phyloP scores from a whole-genome alignment of 2,113 vertebrate genomes.

The Notarius quadriscutis region DNA sequence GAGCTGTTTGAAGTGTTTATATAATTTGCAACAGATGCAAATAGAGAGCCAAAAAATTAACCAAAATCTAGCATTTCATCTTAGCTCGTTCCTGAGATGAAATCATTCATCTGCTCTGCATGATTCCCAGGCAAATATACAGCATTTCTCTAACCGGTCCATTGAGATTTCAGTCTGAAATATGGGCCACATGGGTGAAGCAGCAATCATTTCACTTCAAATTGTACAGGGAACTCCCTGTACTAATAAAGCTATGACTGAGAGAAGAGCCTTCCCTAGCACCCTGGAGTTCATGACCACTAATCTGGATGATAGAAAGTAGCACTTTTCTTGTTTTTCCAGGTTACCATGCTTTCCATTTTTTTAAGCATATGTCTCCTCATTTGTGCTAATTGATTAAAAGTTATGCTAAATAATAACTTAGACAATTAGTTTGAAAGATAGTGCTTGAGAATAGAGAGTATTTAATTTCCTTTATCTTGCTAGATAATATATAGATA shows the following conservation, averaged over 20 bases:
- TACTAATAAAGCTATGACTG: constrained; percentile 21
- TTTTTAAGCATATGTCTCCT: background rate
- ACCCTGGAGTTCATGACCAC: background rate
- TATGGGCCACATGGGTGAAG: constrained; percentile 30
- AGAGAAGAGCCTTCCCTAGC: background rate
- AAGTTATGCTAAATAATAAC: background rate
- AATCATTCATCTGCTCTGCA: constrained; percentile 35
- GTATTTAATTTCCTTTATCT: background rate
- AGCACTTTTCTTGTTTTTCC: background rate
- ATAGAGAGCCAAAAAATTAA: background rate
- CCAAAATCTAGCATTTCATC: constrained; percentile 58
- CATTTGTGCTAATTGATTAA: background rate
- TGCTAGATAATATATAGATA: background rate
- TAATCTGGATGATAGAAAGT: background rate
- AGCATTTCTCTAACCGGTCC: constrained; percentile 44
- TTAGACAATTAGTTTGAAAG: background rate
- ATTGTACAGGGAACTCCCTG: constrained; percentile 43
- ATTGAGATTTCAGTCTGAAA: constrained; percentile 44
- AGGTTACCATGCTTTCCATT: background rate
- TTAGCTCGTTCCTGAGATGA: constrained; percentile 54
- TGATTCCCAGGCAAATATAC: constrained; percentile 54
- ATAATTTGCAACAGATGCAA: background rate
- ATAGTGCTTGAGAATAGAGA: background rate
- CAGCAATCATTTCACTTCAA: constrained; percentile 61
- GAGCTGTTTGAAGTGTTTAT: background rate